Percentiles rank a stretch among this genome's conserved stretches.
These are phyloP conservation scores for Aphelocoma californica DNA, from an alignment of 2,797 vertebrate genomes.

Conservation along the genomic window DNA sequence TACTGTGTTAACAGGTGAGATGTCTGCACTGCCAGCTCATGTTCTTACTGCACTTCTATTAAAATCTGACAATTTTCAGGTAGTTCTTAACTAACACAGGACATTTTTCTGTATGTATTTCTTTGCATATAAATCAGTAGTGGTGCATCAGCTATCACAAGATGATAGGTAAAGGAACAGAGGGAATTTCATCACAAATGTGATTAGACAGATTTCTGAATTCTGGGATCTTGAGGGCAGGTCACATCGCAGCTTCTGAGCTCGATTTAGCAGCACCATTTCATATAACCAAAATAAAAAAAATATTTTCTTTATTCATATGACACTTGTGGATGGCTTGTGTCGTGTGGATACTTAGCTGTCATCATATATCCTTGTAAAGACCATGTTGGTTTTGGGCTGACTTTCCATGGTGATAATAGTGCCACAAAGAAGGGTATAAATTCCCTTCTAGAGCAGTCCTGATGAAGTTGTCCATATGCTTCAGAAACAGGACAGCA, in stretches of 20 bases:
- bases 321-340: not conserved
- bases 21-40: not conserved
- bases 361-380: not conserved
- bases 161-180: not conserved
- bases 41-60: not conserved
- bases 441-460: not conserved
- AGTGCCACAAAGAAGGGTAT: not conserved
- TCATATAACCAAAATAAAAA: not conserved
- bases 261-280: not conserved
- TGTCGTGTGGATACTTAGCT: not conserved
- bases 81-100: not conserved
- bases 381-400: not conserved
- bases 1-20: constrained; percentile 72
- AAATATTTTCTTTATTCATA: not conserved
- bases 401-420: not conserved
- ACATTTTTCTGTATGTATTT: not conserved
- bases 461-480: not conserved
- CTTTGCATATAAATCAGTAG: not conserved
- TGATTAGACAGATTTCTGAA: not conserved
- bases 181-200: not conserved
- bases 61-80: not conserved
- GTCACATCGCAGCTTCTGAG: not conserved
- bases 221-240: not conserved
- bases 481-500: not conserved
- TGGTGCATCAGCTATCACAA: not conserved